Evolutionary conservation across 2,797 vertebrate species (phyloP).

Genomic region (Lutjanus argentimaculatus): DNA sequence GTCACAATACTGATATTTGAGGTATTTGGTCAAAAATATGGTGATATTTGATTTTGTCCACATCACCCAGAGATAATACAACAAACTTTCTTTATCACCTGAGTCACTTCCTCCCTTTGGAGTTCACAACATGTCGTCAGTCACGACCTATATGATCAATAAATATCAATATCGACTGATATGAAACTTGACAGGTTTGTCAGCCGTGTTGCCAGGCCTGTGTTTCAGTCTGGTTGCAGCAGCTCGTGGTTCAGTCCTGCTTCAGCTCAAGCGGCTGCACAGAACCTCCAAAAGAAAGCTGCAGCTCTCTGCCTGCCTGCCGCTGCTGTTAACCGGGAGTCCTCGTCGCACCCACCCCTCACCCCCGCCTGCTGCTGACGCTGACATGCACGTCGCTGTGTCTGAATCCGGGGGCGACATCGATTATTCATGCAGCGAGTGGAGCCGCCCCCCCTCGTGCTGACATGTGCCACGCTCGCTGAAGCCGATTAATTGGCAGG

Average conservation of each 20-base stretch:
- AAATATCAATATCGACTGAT: too few relatives aligned
- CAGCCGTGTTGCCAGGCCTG: too few relatives aligned
- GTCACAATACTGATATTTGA: too few relatives aligned
- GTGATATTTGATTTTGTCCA: too few relatives aligned
- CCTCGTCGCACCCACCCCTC: conserved; percentile 10
- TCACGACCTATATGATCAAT: too few relatives aligned
- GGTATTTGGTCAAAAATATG: too few relatives aligned
- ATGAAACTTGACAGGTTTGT: too few relatives aligned
- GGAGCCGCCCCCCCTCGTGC: conserved; percentile 54
- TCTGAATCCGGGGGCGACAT: conserved; percentile 84
- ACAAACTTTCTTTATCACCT: too few relatives aligned
- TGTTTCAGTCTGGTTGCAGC: not conserved
- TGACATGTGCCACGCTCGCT: conserved; percentile 83
- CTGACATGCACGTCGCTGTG: conserved; percentile 70
- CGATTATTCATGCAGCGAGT: conserved; percentile 90
- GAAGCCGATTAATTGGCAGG: conserved; percentile 85
- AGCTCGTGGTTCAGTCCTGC: not conserved
- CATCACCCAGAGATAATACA: too few relatives aligned
- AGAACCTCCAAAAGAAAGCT: conserved; percentile 14
- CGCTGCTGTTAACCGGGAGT: conserved; percentile 10
- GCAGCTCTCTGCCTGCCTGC: conserved; percentile 16
- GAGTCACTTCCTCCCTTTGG: too few relatives aligned
- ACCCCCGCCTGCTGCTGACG: conserved; percentile 20
- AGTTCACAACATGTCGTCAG: too few relatives aligned
- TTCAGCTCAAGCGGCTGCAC: conserved; percentile 17